Evolutionary conservation across 2,113 vertebrate genomes (phyloP).

Genomic region (Ophiodon elongatus): DNA sequence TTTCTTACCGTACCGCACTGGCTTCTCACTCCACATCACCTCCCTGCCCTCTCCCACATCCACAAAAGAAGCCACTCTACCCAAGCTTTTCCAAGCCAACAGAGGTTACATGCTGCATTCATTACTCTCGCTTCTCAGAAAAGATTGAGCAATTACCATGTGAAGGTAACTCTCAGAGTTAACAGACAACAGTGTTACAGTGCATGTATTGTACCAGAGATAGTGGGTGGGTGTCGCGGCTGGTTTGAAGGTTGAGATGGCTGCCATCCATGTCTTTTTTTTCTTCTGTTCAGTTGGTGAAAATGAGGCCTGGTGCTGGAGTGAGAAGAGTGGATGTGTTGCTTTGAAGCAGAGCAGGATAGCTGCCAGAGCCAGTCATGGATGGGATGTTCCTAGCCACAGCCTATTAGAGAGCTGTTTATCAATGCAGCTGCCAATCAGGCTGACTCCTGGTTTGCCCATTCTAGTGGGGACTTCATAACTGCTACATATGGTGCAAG

Average conservation of each 20-base stretch:
- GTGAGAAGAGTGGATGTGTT: constrained; percentile 56
- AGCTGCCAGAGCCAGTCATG: constrained; percentile 80
- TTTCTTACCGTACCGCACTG: constrained; percentile 32
- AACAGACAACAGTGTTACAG: constrained; percentile 29
- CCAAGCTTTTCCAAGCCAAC: constrained; percentile 5
- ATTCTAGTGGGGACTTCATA: constrained; percentile 78
- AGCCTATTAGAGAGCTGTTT: constrained; percentile 80
- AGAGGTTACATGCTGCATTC: constrained; percentile 22
- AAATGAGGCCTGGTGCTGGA: constrained; percentile 71
- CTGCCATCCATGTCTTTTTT: constrained; percentile 59
- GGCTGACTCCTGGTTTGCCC: constrained; percentile 60
- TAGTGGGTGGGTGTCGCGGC: constrained; percentile 44
- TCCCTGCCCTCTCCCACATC: constrained; percentile 38
- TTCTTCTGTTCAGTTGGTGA: constrained; percentile 54
- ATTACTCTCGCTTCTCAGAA: constrained; percentile 23
- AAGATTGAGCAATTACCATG: constrained; percentile 42
- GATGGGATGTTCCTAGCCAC: constrained; percentile 75
- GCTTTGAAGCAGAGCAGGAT: constrained; percentile 74
- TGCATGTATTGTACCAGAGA: constrained; percentile 16
- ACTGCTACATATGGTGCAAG: constrained; percentile 71
- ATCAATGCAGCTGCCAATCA: constrained; percentile 78
- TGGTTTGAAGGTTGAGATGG: constrained; percentile 55
- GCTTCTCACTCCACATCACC: constrained; percentile 30
- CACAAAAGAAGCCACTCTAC: constrained; percentile 41
- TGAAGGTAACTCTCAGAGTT: constrained; percentile 31